Percentiles rank a stretch among this genome's conserved stretches.
Evolutionary conservation across 2,888 invertebrate species (phyloP).

Genomic region (Acrobasis consociella): DNA sequence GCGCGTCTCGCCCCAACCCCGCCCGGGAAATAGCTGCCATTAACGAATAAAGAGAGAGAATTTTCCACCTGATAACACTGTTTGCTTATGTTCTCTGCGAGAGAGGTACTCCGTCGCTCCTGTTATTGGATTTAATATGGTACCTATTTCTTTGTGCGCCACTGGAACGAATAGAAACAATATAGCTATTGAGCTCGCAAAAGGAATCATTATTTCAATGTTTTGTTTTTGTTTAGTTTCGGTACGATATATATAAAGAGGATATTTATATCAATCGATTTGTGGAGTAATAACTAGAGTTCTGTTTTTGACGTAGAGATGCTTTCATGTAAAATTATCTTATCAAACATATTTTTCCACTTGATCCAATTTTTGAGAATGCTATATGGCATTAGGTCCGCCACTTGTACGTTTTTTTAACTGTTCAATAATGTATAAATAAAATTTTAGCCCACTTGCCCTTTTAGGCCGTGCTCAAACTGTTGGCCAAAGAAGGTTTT

Average conservation of each 20-base stretch:
- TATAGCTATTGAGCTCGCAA: constrained; percentile 14
- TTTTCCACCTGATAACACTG: constrained; percentile 63
- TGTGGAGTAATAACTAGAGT: too few relatives aligned
- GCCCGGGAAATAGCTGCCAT: constrained; percentile 56
- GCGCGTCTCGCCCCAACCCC: constrained; percentile 27
- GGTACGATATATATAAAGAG: neutral
- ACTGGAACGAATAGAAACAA: constrained; percentile 2
- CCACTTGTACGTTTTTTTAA: too few relatives aligned
- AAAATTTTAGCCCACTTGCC: too few relatives aligned
- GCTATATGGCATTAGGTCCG: too few relatives aligned
- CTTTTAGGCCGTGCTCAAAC: too few relatives aligned
- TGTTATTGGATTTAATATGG: constrained; percentile 49
- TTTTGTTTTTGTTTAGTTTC: neutral
- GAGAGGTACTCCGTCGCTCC: constrained; percentile 40
- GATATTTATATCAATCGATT: too few relatives aligned
- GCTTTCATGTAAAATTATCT: too few relatives aligned
- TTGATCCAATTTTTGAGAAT: too few relatives aligned
- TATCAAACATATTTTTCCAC: too few relatives aligned
- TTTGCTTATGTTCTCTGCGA: constrained; percentile 46
- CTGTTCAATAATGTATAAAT: too few relatives aligned
- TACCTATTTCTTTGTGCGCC: constrained; percentile 34
- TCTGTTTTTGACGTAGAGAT: too few relatives aligned
- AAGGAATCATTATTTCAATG: constrained; percentile 10
- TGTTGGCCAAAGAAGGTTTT: too few relatives aligned
- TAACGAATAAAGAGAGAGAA: constrained; percentile 62